Evolutionary conservation across 2,113 vertebrate genomes (phyloP).

Genomic region (Aegithalos caudatus): DNA sequence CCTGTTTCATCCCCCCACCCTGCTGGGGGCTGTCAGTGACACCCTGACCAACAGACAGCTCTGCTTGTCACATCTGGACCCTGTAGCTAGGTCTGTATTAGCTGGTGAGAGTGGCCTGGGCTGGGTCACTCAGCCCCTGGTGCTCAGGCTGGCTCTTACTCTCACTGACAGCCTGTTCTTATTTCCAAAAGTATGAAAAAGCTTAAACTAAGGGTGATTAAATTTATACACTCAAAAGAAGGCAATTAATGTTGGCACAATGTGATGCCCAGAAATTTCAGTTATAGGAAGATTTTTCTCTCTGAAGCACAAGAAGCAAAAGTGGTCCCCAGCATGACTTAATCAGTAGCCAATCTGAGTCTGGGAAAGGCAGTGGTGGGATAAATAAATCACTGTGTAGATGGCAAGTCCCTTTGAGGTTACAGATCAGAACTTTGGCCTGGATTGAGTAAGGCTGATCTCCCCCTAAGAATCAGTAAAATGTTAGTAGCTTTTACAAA

Average conservation of each 20-base stretch:
- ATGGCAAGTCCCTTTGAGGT: neutral
- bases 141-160: neutral
- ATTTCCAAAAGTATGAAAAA: neutral
- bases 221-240: neutral
- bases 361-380: neutral
- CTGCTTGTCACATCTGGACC: neutral
- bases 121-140: neutral
- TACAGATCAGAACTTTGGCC: neutral
- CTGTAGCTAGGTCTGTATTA: accelerated
- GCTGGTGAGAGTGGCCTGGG: neutral
- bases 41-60: neutral
- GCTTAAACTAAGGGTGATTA: neutral
- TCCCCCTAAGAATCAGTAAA: neutral
- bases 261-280: neutral
- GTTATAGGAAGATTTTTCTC: neutral
- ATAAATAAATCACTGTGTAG: neutral
- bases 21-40: neutral
- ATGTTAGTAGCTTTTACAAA: neutral
- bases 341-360: neutral
- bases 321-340: neutral
- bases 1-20: neutral
- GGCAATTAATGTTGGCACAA: neutral
- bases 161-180: neutral
- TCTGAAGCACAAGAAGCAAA: neutral
- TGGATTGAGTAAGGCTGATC: neutral